Evolutionary conservation across 1,140 invertebrate species (phyloP).

Genomic region (Neuroterus valhalla): DNA sequence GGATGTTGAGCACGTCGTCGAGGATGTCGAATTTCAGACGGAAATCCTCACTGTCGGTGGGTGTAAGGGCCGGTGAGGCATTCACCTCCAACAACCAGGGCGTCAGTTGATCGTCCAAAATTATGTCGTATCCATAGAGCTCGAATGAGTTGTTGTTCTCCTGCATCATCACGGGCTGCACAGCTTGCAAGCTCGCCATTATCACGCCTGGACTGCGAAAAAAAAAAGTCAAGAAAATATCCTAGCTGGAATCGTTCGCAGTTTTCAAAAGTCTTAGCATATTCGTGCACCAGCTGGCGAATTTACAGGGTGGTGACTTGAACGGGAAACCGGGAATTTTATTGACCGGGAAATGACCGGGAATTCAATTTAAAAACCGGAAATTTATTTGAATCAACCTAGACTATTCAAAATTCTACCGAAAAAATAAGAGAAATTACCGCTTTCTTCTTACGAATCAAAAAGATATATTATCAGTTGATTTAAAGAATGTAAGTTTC

Average conservation of each 20-base stretch:
- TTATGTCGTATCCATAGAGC: constrained; percentile 81
- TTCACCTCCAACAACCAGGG: constrained; percentile 82
- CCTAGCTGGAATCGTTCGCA: not conserved
- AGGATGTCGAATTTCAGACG: constrained; percentile 71
- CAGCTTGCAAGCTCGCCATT: constrained; percentile 77
- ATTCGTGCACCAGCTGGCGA: too few species aligned
- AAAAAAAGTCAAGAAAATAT: not conserved
- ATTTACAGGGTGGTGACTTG: too few species aligned
- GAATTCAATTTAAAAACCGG: too few species aligned
- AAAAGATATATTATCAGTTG: too few species aligned
- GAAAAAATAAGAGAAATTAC: too few species aligned
- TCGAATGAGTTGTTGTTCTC: constrained; percentile 78
- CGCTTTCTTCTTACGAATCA: too few species aligned
- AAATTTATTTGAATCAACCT: too few species aligned
- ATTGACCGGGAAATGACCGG: too few species aligned
- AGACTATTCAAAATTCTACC: too few species aligned
- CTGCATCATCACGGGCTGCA: constrained; percentile 71
- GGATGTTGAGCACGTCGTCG: constrained; percentile 70
- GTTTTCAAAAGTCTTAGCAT: too few species aligned
- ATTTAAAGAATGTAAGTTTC: too few species aligned
- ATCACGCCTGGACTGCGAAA: constrained; percentile 63
- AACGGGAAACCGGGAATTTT: too few species aligned
- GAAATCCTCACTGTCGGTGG: constrained; percentile 78
- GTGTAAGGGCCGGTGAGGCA: constrained; percentile 79
- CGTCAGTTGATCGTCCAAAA: constrained; percentile 77